These are phyloP conservation scores for Caenorhabditis virilis DNA, from an alignment of 2,888 invertebrate genomes.

Conservation along the genomic window DNA sequence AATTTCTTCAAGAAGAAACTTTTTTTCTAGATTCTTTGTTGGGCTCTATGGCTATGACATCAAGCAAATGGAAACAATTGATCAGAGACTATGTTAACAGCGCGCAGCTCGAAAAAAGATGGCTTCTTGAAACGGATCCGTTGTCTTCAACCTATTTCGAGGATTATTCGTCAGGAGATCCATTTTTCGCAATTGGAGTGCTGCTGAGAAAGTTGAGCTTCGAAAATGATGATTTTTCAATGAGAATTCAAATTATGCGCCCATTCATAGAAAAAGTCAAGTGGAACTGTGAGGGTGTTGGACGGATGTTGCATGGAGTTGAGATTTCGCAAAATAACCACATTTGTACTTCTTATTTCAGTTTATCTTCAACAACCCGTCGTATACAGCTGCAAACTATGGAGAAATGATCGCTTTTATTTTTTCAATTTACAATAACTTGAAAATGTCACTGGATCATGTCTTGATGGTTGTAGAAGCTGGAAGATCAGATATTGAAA, in stretches of 20 bases:
- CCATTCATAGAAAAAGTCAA: background rate
- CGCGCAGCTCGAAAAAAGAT: background rate
- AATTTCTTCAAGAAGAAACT: background rate
- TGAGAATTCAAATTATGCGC: background rate
- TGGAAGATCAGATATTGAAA: too few relatives aligned
- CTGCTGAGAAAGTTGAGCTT: slow-evolving; percentile 1
- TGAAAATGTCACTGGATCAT: slow-evolving; percentile 7
- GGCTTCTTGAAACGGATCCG: background rate
- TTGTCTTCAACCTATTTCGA: background rate
- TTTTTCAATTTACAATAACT: slow-evolving; percentile 5
- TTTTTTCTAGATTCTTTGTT: slow-evolving; percentile 14
- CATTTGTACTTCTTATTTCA: slow-evolving; percentile 10
- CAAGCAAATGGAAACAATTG: slow-evolving; percentile 12
- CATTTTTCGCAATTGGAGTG: slow-evolving; percentile 9
- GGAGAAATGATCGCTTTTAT: slow-evolving; percentile 5
- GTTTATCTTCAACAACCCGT: slow-evolving; percentile 9
- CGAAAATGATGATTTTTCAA: background rate
- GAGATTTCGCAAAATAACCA: too few relatives aligned
- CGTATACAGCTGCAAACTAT: slow-evolving; percentile 1
- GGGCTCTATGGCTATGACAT: slow-evolving; percentile 15
- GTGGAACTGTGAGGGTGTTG: slow-evolving; percentile 6
- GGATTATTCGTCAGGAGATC: slow-evolving; percentile 1
- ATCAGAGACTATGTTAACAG: background rate
- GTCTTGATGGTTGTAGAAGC: slow-evolving; percentile 6
- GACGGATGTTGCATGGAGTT: slow-evolving; percentile 22